Base-by-base conservation (phyloP, 2,888 invertebrate species). In the Xanthostigma xanthostigma region DNA sequence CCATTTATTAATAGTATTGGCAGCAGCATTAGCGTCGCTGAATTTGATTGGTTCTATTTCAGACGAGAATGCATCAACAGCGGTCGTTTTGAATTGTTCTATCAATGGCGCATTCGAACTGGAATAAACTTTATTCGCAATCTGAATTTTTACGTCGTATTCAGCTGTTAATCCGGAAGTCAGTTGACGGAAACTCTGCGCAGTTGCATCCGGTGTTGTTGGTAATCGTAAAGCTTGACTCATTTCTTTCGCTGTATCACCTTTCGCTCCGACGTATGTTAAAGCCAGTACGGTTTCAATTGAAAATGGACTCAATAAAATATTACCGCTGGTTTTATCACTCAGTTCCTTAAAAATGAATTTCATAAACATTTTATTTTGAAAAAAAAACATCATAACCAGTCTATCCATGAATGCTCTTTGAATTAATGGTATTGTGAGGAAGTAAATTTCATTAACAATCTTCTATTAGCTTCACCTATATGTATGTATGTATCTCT, bases 291-390 rank as follows among this genome's bases (percentile, higher is more conserved):
- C 57, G 5, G 58, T 58, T 54, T 62, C 59, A 6, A 60, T 59
- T 1, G 64, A 64, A 9, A 65, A 51, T 2, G 65, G 65, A 44
- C 63, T 62, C 44, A 61, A 54, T 17, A 66, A 50, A 36, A 65
- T 53, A 50, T 62, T 64, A 8, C 55, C 56, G 1, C 44, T 8
- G 17, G 53, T 41, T n/a, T 14, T 44, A 45, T 53, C 54, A 8
- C 51, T 36, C 36, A 58, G 13, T 52, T 56, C 54, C 60, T 60
- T n/a, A 53, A 53, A 38, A 6, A 47, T 36, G 38, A n/a, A 45
- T 27, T 27, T 27, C 6, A 27, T 27, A 3, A 6, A 4, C 17
- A 2, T 27, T 27, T 27, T 6, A 27, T 1, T 27, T 27, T 27
- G 27, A 17, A 27, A 6, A 6, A 27, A 27, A 27, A 27, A 27